These are phyloP conservation scores for Danionella dracula DNA, from an alignment of 2,797 vertebrate species.

Conservation along the genomic window DNA sequence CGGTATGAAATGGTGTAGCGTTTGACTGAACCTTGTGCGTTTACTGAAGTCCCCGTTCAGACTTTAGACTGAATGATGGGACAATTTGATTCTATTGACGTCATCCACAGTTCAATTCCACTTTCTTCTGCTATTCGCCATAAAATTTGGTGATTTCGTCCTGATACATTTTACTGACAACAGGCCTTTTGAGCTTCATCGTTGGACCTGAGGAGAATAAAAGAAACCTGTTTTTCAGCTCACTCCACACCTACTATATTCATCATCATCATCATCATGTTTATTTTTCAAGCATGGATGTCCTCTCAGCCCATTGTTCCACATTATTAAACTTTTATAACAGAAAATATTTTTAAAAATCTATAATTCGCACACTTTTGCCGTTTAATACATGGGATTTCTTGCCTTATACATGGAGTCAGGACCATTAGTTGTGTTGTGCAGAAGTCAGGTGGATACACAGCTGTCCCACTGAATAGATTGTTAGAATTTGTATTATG, in stretches of 20 bases:
- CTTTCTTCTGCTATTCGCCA: conserved; percentile 22
- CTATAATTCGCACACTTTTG: no score
- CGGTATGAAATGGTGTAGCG: not conserved
- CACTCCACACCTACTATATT: not conserved
- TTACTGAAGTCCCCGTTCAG: not conserved
- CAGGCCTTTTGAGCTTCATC: conserved; percentile 72
- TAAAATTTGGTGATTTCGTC: conserved; percentile 68
- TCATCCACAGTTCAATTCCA: not conserved
- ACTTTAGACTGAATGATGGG: not conserved
- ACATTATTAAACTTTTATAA: no score
- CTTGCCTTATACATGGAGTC: no score
- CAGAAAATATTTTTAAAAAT: no score
- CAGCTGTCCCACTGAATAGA: no score
- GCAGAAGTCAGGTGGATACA: no score
- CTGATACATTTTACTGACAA: conserved; percentile 72
- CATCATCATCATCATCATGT: no score
- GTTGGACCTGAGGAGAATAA: conserved; percentile 65
- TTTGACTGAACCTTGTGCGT: not conserved
- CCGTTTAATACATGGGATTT: no score
- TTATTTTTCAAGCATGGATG: no score
- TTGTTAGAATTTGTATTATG: no score
- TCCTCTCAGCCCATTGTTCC: no score
- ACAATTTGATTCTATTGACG: not conserved
- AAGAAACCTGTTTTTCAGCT: not conserved
- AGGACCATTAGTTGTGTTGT: no score